Evolutionary conservation across 2,113 vertebrate genomes (phyloP).

Genomic region (Chaetura pelagica): DNA sequence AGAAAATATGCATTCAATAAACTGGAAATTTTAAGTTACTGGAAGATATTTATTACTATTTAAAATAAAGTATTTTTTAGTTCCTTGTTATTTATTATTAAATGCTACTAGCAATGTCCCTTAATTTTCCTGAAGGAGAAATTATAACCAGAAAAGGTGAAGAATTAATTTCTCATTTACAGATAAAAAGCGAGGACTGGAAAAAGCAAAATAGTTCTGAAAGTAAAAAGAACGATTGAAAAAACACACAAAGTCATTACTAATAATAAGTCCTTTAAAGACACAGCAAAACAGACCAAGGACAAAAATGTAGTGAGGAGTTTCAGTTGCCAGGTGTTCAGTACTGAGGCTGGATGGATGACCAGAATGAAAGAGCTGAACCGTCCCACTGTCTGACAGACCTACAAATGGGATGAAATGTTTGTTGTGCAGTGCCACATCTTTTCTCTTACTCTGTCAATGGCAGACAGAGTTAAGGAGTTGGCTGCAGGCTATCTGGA

Average conservation of each 20-base stretch:
- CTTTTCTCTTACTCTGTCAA: background rate
- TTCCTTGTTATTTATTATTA: background rate
- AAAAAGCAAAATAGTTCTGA: background rate
- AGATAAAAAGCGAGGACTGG: background rate
- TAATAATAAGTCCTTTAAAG: background rate
- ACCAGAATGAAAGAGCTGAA: background rate
- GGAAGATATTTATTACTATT: background rate
- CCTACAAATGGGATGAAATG: background rate
- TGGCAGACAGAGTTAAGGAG: background rate
- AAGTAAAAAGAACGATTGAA: background rate
- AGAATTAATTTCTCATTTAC: background rate
- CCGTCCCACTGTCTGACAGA: background rate
- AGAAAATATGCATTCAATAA: background rate
- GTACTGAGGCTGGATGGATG: background rate
- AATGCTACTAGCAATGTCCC: background rate
- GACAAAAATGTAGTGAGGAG: background rate
- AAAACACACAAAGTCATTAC: background rate
- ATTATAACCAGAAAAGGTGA: background rate
- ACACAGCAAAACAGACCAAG: background rate
- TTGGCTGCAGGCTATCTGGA: fast-evolving
- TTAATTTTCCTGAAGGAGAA: background rate
- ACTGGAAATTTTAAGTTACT: background rate
- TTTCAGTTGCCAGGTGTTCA: background rate
- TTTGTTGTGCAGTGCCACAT: background rate
- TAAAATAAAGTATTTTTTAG: background rate